Evolutionary conservation across 2,113 vertebrate species (phyloP), one percentile per base, ranked within the genome.

Genomic region (Garra rufa): DNA sequence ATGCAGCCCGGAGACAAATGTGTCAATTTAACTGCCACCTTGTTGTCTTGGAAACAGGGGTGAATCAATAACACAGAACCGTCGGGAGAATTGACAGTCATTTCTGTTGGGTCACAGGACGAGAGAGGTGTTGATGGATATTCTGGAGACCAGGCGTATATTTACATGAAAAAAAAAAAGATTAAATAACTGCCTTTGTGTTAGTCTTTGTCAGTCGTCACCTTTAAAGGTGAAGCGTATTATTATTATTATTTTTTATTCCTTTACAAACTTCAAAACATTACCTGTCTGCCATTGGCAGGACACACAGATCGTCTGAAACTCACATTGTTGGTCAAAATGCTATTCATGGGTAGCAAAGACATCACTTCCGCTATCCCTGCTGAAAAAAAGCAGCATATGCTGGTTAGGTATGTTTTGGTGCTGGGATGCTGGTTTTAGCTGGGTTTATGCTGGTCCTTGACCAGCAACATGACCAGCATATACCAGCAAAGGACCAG

Each of bases 21-120:
- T 63, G 81, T 81, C 83, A 80, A 82, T 89, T 26, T 89, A 86
- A 90, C 93, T 93, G 93, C 91, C 91, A 91, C 93, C 91, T 90
- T 82, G 94, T 95, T 94, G 91, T 92, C 91, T 91, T 88, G 92
- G 94, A 90, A 95, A 95, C 92, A 5, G 88, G 76, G 67, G 81
- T 48, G 90, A 94, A 95, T 96, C 94, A 89, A 90, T 95, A 91
- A 91, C 87, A 63, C 86, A 92, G 6, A 44, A 81, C 88, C 92
- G 92, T 91, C 89, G 55, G 82, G 93, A 91, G 87, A 93, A 91
- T 89, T 95, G 93, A 95, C 93, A 95, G 94, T 94, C 90, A 95
- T 96, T 95, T 95, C 93, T 96, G 91, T 92, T 93, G 91, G 95
- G 94, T 96, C 92, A 94, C 89, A 92, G 91, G 92, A 93, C 84